phyloP scores from a whole-genome alignment of 35 echinoderm and acorn worm species.

The Nesometra sesokonis region DNA sequence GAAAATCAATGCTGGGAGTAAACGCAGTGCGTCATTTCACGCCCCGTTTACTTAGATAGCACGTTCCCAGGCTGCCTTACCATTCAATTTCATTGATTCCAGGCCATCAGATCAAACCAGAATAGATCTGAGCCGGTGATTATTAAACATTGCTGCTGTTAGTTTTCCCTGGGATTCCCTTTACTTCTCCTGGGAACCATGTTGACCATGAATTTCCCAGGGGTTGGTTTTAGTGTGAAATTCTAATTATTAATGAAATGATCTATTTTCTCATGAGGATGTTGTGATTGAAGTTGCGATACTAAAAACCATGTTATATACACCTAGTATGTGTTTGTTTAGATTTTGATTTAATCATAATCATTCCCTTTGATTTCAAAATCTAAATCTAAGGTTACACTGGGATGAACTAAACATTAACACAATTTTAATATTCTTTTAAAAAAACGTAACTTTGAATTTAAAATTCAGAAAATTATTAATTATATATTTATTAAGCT shows the following conservation, averaged over 20 bases:
- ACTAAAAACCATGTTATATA: too few species aligned
- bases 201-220: not conserved
- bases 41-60: not conserved
- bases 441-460: too few species aligned
- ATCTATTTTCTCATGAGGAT: not conserved
- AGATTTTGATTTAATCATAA: too few species aligned
- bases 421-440: too few species aligned
- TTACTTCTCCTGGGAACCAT: not conserved
- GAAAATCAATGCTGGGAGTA: not conserved
- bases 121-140: not conserved
- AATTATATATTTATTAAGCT: too few species aligned
- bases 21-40: not conserved
- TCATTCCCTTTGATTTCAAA: too few species aligned
- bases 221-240: not conserved
- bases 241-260: not conserved
- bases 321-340: too few species aligned
- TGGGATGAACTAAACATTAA: too few species aligned
- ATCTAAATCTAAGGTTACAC: too few species aligned
- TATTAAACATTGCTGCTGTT: not conserved
- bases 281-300: too few species aligned
- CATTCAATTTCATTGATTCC: not conserved
- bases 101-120: not conserved
- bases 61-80: not conserved
- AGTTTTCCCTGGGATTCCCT: not conserved
- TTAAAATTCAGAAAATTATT: too few species aligned